Conservation (phyloP, 2,797 vertebrate species). For the Valencia hispanica region DNA sequence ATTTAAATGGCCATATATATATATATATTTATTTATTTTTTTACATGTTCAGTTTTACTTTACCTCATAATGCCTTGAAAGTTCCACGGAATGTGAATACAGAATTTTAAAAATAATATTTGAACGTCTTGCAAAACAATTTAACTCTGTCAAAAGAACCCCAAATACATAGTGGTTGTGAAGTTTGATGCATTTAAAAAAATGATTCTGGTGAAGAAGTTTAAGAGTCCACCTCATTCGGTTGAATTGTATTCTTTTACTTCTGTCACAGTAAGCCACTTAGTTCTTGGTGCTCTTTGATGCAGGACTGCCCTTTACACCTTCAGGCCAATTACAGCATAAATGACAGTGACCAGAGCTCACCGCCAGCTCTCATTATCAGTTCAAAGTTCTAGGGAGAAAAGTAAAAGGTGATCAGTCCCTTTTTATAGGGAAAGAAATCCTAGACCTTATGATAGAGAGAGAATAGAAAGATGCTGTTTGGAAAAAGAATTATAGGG, state of each 20-base stretch:
- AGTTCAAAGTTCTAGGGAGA: constrained; percentile 53
- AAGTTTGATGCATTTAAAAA: constrained; percentile 1
- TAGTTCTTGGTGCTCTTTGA: constrained; percentile 60
- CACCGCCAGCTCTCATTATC: constrained; percentile 71
- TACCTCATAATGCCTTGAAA: no score
- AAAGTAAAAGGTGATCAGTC: constrained; percentile 45
- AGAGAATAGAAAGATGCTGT: constrained; percentile 18
- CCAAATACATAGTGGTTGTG: background rate
- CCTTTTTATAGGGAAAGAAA: background rate
- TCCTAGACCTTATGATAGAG: constrained; percentile 3
- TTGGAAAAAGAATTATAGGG: background rate
- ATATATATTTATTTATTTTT: no score
- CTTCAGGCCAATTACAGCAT: constrained; percentile 79
- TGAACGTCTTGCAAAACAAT: background rate
- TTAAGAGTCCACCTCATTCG: background rate
- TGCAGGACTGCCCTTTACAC: constrained; percentile 74
- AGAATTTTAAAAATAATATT: background rate
- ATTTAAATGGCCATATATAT: background rate
- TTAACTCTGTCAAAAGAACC: no score
- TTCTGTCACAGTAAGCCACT: constrained; percentile 60
- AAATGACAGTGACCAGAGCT: constrained; percentile 75
- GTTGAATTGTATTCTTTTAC: constrained; percentile 25
- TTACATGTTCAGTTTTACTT: background rate
- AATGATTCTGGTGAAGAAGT: constrained; percentile 20
- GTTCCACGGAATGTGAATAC: background rate